These are phyloP conservation scores for Dexiosoma caninum DNA, from an alignment of 2,888 invertebrate genomes.

Conservation along the genomic window DNA sequence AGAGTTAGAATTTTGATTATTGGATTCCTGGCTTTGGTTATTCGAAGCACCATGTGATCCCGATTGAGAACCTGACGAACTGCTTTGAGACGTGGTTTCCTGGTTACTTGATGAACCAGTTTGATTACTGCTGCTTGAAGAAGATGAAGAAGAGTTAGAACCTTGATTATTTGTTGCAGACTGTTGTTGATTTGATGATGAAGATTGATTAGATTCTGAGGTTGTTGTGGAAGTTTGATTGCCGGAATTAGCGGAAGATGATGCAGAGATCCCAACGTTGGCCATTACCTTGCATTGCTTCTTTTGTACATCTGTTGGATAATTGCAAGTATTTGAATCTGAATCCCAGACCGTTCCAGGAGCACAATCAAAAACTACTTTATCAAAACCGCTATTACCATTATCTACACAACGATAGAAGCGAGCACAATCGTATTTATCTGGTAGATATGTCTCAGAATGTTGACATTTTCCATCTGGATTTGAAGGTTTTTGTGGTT, in stretches of 20 bases:
- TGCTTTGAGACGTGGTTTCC: neutral
- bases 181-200: slow-evolving; percentile 23
- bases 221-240: neutral
- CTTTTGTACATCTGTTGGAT: slow-evolving; percentile 74
- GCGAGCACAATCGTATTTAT: slow-evolving; percentile 80
- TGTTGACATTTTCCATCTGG: slow-evolving; percentile 75
- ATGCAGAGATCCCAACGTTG: slow-evolving; percentile 46
- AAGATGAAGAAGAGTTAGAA: neutral
- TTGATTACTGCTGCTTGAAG: slow-evolving; percentile 12
- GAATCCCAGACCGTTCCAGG: slow-evolving; percentile 84
- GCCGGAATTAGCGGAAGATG: slow-evolving; percentile 11
- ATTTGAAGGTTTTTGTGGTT: slow-evolving; percentile 67
- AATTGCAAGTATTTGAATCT: slow-evolving; percentile 72
- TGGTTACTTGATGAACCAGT: neutral
- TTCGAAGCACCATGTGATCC: neutral
- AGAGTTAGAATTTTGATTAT: neutral
- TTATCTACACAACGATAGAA: slow-evolving; percentile 84
- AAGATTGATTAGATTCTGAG: slow-evolving; percentile 11
- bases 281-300: slow-evolving; percentile 73
- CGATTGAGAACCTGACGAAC: slow-evolving; percentile 20
- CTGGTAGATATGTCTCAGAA: slow-evolving; percentile 77
- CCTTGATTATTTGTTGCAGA: slow-evolving; percentile 11
- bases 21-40: neutral
- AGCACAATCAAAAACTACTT: slow-evolving; percentile 82
- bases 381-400: slow-evolving; percentile 80